Evolutionary conservation across 2,113 vertebrate genomes (phyloP), one percentile per base, ranked within the genome.

Genomic region (Apodemus sylvaticus): DNA sequence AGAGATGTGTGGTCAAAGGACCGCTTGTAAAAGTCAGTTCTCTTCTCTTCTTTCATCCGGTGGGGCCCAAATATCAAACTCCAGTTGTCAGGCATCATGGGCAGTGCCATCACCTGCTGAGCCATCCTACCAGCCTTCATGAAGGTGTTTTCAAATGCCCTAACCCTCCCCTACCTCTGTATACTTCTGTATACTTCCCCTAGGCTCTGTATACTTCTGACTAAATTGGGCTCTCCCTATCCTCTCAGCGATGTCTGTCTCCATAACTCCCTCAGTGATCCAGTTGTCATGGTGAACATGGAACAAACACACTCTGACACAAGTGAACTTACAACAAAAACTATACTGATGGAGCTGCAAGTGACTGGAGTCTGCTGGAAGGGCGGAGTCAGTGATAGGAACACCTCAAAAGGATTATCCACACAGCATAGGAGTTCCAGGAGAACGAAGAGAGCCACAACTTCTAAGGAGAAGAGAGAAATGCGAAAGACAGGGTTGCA

Each of bases 381-480:
- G 64, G 53, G 36, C 20, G 51, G 55, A 26, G 12, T 81, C 24
- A 36, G 20, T 70, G 77, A 3, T 79, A 12, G 58, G 51, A 76
- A n/a, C 78, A n/a, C 51, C 58, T 91, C 90, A 78, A 3, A 81
- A 91, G 55, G 77, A 83, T 79, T 76, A 42, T 83, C 17, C 58
- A 74, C 17, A 60, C 51, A 74, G 34, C 22, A n/a, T 51, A 71
- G 68, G 34, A n/a, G 82, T 51, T 48, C 81, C 19, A 86, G 92
- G 42, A 64, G 93, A 73, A 81, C 48, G 68, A 45, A 90, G 42
- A 77, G 51, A 86, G 66, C 83, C 86, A 79, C 55, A 53, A 48
- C 83, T 86, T 91, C 73, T 82, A 71, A 88, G 45, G 90, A 86
- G 36, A 76, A 91, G 66, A 86, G 42, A 89, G 20, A 24, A 93